Base-by-base conservation (phyloP, 2,113 vertebrate species). In the Oryzias melastigma region DNA sequence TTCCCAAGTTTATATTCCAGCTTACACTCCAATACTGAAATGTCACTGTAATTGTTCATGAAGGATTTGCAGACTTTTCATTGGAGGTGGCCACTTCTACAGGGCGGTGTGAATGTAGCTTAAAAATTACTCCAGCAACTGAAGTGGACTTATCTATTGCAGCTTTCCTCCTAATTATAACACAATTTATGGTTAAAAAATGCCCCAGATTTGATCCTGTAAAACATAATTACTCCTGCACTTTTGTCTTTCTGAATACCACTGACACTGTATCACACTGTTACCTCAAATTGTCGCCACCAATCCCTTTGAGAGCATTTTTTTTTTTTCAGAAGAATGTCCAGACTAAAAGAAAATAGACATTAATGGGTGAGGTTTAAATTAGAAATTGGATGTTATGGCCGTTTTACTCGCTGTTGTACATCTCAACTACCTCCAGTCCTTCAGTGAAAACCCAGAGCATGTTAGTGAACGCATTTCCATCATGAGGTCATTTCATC, bases 271-370 rank as follows among this genome's bases (percentile, higher is more conserved):
- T 67, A 77, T 44, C 18, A 48, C 71, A 22, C 52, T 65, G 60
- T 80, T 68, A 25, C 59, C 48, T 73, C 60, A 77, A 79, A 81
- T 85, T 82, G 83, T 79, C 27, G 68, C 62, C 25, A 58, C 54
- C 4, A 19, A 68, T 72, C 80, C 81, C 80, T 85, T 87, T 79
- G 76, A 47, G 75, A 71, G 78, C 86, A 85, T 86, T 87, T 78
- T 84, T 81, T 86, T 86, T 78, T 87, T 85, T 87, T 87, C 78
- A 84, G 87, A 89, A 56, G 42, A 51, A 67, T 68, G 83, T 84
- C 81, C 83, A 78, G 83, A 84, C 68, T 45, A 52, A 67, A 19
- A 47, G n/a, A 46, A 52, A 55, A 79, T 46, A 71, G 71, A 71
- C 75, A 69, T 75, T 82, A 85, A 22, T 80, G 73, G 81, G 78